Evolutionary conservation across 1,140 invertebrate genomes (phyloP).

Genomic region (Gonatopus flavifemur): DNA sequence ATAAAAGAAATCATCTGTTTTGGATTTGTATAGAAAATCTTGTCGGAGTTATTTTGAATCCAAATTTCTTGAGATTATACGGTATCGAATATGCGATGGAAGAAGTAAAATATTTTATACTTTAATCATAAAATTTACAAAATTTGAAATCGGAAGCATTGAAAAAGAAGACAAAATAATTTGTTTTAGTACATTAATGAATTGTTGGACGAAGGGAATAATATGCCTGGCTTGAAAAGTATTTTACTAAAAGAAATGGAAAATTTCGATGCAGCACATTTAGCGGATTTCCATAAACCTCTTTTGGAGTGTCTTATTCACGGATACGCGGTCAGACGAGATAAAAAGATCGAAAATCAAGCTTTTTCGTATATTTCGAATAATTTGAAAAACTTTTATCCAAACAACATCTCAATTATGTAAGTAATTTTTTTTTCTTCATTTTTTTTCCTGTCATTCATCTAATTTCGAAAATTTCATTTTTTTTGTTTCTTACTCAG

Average conservation of each 20-base stretch:
- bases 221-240: constrained; percentile 30
- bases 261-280: constrained; percentile 10
- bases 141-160: constrained; percentile 11
- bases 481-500: constrained; percentile 10
- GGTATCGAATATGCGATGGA: constrained; percentile 5
- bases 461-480: background rate
- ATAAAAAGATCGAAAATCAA: constrained; percentile 40
- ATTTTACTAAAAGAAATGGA: constrained; percentile 33
- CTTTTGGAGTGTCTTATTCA: constrained; percentile 38
- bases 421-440: constrained; percentile 11
- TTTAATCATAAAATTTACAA: background rate
- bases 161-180: background rate
- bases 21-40: constrained; percentile 30
- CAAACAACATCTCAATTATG: constrained; percentile 12
- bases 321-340: constrained; percentile 31
- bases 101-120: constrained; percentile 23
- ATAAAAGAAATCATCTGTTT: constrained; percentile 38
- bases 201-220: constrained; percentile 33
- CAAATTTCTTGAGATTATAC: constrained; percentile 21
- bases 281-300: constrained; percentile 18
- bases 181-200: constrained; percentile 27
- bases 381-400: constrained; percentile 14
- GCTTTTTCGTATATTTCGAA: constrained; percentile 16
- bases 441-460: background rate
- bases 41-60: constrained; percentile 25